Evolutionary conservation across 2,797 vertebrate genomes (phyloP).

Genomic region (Carcharodon carcharias): DNA sequence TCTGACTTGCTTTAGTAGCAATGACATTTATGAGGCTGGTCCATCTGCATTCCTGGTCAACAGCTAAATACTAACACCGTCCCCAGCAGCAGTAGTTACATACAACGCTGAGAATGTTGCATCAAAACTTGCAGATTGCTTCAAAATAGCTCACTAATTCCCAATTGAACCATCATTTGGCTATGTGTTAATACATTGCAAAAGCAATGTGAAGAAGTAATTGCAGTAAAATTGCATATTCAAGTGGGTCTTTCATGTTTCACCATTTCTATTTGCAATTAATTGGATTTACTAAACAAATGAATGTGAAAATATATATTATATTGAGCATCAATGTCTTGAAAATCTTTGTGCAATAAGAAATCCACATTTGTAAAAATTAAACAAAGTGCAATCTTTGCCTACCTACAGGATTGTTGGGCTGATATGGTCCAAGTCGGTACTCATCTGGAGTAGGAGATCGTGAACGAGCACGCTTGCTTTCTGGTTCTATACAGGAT

Average conservation of each 20-base stretch:
- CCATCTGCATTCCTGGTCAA: neutral
- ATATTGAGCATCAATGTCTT: neutral
- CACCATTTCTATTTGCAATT: neutral
- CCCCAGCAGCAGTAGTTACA: neutral
- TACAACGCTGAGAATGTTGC: neutral
- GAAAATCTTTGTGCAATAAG: neutral
- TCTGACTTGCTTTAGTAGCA: neutral
- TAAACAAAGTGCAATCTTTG: neutral
- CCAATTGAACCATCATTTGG: neutral
- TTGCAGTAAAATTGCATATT: neutral
- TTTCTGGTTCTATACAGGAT: slow-evolving; percentile 44
- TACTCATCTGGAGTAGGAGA: slow-evolving; percentile 57
- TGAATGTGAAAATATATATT: neutral
- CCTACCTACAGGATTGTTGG: slow-evolving; percentile 79
- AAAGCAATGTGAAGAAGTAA: neutral
- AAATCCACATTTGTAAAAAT: neutral
- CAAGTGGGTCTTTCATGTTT: neutral
- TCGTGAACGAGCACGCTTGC: slow-evolving; percentile 46
- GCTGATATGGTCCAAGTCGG: slow-evolving; percentile 73
- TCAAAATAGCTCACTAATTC: neutral
- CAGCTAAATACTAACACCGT: neutral
- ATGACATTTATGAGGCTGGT: neutral
- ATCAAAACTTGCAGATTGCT: neutral
- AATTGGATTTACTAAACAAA: neutral
- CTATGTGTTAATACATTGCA: neutral